Percentiles rank a stretch among this genome's conserved stretches.
These are phyloP conservation scores for Theristus sp. DNA, from an alignment of 2,888 invertebrate species.

Conservation along the genomic window DNA sequence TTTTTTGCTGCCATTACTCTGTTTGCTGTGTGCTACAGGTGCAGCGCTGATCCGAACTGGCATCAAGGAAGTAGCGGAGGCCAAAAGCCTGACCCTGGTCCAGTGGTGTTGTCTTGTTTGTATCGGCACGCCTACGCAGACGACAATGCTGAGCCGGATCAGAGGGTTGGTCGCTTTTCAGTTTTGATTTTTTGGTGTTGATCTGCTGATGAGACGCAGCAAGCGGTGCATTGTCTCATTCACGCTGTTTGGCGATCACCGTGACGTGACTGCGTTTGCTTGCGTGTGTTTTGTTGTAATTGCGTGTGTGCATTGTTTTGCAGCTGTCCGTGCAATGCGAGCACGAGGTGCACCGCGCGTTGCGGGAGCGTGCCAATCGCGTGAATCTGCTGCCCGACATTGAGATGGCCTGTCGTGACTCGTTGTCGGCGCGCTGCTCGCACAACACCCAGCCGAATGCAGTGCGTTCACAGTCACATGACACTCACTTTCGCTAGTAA, in stretches of 20 bases:
- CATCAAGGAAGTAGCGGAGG: constrained; percentile 7
- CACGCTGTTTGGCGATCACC: too few species aligned
- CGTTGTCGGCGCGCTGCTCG: constrained; percentile 61
- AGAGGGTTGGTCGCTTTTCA: neutral
- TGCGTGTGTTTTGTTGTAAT: too few species aligned
- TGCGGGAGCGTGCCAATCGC: constrained; percentile 74
- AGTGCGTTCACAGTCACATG: neutral
- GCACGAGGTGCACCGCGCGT: constrained; percentile 62
- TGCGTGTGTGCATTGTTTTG: neutral
- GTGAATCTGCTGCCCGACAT: constrained; percentile 85
- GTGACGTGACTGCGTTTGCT: too few species aligned
- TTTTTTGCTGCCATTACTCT: neutral
- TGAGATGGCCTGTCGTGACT: constrained; percentile 68
- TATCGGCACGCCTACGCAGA: constrained; percentile 44
- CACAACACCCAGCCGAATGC: constrained; percentile 39
- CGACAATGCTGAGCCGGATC: constrained; percentile 9
- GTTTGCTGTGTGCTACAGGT: neutral
- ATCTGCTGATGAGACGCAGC: too few species aligned
- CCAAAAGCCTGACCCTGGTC: constrained; percentile 53
- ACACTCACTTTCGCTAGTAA: too few species aligned
- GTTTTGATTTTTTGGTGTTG: too few species aligned
- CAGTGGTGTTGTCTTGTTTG: constrained; percentile 70
- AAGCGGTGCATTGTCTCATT: too few species aligned
- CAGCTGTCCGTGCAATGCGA: constrained; percentile 39
- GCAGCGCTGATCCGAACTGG: neutral